A percentile compares a stretch with the other conserved stretches of the same genome.
phyloP scores from a whole-genome alignment of 1,140 invertebrate species.

The Rhyzopertha dominica region DNA sequence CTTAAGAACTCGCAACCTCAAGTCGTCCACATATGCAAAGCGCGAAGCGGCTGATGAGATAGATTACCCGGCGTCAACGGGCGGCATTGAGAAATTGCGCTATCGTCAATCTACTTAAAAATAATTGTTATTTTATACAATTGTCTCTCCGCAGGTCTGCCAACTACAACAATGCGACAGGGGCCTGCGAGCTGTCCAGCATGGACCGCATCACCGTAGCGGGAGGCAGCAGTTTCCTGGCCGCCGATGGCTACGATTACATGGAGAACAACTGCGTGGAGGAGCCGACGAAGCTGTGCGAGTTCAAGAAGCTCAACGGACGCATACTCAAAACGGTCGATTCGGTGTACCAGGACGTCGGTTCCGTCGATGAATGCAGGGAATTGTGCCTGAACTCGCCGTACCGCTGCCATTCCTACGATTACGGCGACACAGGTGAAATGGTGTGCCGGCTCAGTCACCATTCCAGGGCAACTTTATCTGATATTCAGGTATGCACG shows the following conservation, averaged over 20 bases:
- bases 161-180: conserved; percentile 80
- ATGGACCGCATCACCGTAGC: conserved; percentile 85
- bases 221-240: conserved; percentile 63
- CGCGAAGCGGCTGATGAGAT: conserved; percentile 15
- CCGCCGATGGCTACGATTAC: conserved; percentile 70
- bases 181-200: conserved; percentile 80
- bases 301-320: conserved; percentile 83
- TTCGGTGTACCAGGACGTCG: conserved; percentile 85
- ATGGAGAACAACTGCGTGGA: conserved; percentile 88
- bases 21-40: conserved; percentile 22
- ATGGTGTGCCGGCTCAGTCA: conserved; percentile 88
- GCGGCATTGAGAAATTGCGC: conserved; percentile 16
- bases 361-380: conserved; percentile 78
- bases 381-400: conserved; percentile 84
- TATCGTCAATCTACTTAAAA: conserved; percentile 6
- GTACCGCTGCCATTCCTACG: conserved; percentile 83
- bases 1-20: too few species aligned
- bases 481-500: conserved; percentile 70
- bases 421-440: conserved; percentile 88
- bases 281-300: conserved; percentile 84
- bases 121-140: conserved; percentile 18
- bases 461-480: conserved; percentile 80
- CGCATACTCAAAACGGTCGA: conserved; percentile 91
- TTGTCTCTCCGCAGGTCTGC: conserved; percentile 68
- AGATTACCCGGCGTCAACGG: conserved; percentile 16